Conservation (phyloP, 2,888 invertebrate species). For the Petrolisthes manimaculis region DNA sequence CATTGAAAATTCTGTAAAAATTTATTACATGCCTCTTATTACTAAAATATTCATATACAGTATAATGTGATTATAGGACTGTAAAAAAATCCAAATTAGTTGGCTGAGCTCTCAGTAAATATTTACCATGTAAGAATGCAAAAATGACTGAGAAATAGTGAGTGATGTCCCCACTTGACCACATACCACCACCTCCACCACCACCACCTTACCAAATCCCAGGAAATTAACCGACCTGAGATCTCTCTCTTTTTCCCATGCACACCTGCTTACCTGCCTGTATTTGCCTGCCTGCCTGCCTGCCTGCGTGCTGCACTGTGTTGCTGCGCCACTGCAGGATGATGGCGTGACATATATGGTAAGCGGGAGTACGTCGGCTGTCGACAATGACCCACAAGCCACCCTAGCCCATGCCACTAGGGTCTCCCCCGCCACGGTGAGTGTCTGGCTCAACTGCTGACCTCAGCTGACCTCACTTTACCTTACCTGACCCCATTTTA, state of each 20-base stretch:
- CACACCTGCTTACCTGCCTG: neutral
- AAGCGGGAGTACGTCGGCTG: conserved; percentile 39
- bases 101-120: too few relatives aligned
- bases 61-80: too few relatives aligned
- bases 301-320: conserved; percentile 11
- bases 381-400: conserved; percentile 66
- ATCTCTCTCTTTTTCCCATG: neutral
- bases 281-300: neutral
- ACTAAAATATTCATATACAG: too few relatives aligned
- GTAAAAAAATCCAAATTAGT: too few relatives aligned
- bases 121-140: too few relatives aligned
- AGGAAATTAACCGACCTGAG: too few relatives aligned
- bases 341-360: conserved; percentile 64
- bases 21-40: too few relatives aligned
- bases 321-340: conserved; percentile 33
- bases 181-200: too few relatives aligned
- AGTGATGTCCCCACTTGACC: too few relatives aligned
- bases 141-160: too few relatives aligned
- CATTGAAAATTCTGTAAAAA: too few relatives aligned
- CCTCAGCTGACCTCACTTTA: neutral
- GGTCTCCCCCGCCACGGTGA: conserved; percentile 92
- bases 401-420: conserved; percentile 83
- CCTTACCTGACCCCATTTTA: neutral
- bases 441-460: conserved; percentile 68
- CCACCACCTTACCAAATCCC: too few relatives aligned